These are phyloP conservation scores for Esox niger DNA, from an alignment of 2,113 vertebrate species.

Conservation along the genomic window DNA sequence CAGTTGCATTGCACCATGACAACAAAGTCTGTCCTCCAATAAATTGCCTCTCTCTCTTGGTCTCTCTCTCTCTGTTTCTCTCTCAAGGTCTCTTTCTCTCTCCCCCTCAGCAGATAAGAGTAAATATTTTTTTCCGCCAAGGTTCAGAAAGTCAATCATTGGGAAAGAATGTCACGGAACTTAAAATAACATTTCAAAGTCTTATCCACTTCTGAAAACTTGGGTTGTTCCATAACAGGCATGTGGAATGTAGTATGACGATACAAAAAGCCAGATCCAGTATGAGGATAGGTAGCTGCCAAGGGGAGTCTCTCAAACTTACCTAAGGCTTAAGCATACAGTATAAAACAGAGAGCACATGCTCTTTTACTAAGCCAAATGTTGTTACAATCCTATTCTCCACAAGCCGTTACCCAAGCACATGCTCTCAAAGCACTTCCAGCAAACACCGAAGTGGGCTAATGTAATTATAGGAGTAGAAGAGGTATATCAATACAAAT, in stretches of 20 bases:
- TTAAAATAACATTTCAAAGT: no score
- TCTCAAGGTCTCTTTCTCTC: background rate
- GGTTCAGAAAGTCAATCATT: no score
- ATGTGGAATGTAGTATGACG: no score
- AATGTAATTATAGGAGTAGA: background rate
- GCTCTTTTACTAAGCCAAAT: slow-evolving; percentile 1
- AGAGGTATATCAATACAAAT: background rate
- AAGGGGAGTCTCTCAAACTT: background rate
- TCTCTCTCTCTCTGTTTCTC: background rate
- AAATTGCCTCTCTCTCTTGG: slow-evolving; percentile 22
- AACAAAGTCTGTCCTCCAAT: slow-evolving; percentile 12
- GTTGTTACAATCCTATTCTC: background rate
- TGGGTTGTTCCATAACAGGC: no score
- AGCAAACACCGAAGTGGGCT: background rate
- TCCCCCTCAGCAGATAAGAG: background rate
- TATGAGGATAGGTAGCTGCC: no score
- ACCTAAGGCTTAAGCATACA: background rate
- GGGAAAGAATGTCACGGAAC: background rate
- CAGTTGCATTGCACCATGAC: slow-evolving; percentile 10
- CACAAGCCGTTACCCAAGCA: background rate
- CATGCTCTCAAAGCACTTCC: background rate
- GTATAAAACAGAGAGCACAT: slow-evolving; percentile 5
- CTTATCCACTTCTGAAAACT: no score
- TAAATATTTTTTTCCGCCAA: background rate
- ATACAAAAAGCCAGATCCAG: no score